phyloP scores from a whole-genome alignment of 2,888 invertebrate genomes.

The Rhimphoctona megacephalus region DNA sequence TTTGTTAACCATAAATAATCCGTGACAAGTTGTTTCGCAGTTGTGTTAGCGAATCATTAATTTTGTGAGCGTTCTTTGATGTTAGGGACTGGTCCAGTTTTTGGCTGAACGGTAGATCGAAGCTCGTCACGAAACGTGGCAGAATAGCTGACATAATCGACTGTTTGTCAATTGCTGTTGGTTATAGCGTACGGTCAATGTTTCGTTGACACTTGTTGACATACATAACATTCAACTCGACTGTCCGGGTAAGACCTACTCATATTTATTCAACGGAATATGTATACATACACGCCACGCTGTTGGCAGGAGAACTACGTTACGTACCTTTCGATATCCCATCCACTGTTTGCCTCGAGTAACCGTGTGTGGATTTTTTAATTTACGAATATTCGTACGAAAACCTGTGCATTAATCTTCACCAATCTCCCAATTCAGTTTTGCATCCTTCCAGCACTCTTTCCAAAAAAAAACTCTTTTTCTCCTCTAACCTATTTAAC shows the following conservation, averaged over 20 bases:
- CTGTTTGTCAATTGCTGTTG: conserved; percentile 42
- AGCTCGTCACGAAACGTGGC: not conserved
- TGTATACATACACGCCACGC: not conserved
- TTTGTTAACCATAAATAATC: too few relatives aligned
- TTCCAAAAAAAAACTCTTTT: not conserved
- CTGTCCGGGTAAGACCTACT: conserved; percentile 9
- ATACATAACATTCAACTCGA: conserved; percentile 18
- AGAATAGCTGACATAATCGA: conserved; percentile 39
- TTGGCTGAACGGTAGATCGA: conserved; percentile 19
- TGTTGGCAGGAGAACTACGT: conserved; percentile 13
- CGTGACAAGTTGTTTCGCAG: not conserved
- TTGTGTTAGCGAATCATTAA: not conserved
- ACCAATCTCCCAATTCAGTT: not conserved
- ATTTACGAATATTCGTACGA: not conserved
- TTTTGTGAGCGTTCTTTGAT: conserved; percentile 13
- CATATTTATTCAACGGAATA: conserved; percentile 48
- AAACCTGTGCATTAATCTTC: not conserved
- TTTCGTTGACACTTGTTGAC: conserved; percentile 47
- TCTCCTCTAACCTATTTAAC: too few relatives aligned
- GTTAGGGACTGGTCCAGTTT: not conserved
- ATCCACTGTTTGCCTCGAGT: conserved; percentile 31
- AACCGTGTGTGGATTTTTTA: conserved; percentile 21
- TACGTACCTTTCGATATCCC: not conserved
- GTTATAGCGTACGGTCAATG: conserved; percentile 52
- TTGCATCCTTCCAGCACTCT: not conserved